Evolutionary conservation across 2,113 vertebrate species (phyloP).

Genomic region (Lamprologus speciosus): DNA sequence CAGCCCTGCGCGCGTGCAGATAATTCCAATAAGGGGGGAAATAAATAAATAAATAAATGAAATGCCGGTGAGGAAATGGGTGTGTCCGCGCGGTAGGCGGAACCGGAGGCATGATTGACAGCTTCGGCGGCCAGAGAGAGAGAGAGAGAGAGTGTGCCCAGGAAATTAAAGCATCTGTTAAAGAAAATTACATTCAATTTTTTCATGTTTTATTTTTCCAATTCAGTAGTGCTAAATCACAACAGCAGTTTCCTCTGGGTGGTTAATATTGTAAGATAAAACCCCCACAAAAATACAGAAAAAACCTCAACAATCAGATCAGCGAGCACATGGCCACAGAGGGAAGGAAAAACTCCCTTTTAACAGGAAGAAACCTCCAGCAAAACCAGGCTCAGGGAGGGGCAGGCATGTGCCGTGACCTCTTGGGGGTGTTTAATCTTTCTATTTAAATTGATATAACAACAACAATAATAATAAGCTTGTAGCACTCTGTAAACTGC

Average conservation of each 20-base stretch:
- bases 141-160: not conserved
- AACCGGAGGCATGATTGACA: slow-evolving; percentile 17
- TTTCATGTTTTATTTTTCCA: not conserved
- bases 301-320: not conserved
- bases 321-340: not conserved
- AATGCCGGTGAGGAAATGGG: slow-evolving; percentile 39
- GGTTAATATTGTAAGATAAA: not conserved
- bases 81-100: slow-evolving; percentile 38
- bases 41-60: not conserved
- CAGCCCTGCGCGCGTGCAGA: not conserved
- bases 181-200: not conserved
- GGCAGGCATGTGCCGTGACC: not conserved
- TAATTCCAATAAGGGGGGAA: not conserved
- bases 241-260: not conserved
- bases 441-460: not conserved
- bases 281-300: not conserved
- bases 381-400: not conserved
- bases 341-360: not conserved
- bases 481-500: not conserved
- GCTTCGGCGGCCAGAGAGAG: not conserved
- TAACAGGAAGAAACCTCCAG: not conserved
- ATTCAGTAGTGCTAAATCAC: not conserved
- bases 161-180: not conserved
- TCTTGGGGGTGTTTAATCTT: not conserved
- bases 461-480: not conserved